A percentile compares a stretch with the other conserved stretches of the same genome.
Conservation (phyloP, 2,888 invertebrate species). For the Lepidocyrtoides sp. region DNA sequence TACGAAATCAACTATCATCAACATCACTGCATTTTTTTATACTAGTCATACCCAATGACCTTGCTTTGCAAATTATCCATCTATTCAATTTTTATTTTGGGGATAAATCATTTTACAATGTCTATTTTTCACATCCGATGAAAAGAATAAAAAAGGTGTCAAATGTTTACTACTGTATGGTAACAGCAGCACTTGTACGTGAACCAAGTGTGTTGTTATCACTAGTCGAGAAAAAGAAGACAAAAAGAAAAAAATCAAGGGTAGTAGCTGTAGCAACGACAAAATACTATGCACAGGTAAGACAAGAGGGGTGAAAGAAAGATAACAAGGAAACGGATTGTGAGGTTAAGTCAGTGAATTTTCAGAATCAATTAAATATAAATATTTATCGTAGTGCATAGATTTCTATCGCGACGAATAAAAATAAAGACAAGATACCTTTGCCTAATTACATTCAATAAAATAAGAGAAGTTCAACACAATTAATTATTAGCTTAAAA, state of each 20-base stretch:
- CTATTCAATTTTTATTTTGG: constrained; percentile 3
- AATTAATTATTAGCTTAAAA: too few species aligned
- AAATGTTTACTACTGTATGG: constrained; percentile 29
- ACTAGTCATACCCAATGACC: neutral
- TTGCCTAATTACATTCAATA: too few species aligned
- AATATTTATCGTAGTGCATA: too few species aligned
- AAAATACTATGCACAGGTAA: neutral
- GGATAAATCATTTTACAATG: constrained; percentile 4
- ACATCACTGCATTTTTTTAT: too few species aligned
- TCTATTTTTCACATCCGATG: neutral
- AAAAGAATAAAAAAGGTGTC: constrained; percentile 15
- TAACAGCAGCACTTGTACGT: neutral
- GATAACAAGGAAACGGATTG: too few species aligned
- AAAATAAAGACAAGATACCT: too few species aligned
- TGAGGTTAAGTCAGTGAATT: neutral
- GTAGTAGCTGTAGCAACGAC: neutral
- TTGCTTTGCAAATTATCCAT: neutral
- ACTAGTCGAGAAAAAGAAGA: neutral
- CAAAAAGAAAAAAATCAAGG: neutral
- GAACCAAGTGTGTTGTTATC: constrained; percentile 16
- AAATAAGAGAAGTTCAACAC: too few species aligned
- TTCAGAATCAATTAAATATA: too few species aligned
- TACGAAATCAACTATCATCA: neutral
- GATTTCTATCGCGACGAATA: too few species aligned
- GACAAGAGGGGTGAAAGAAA: neutral